These are phyloP conservation scores for Drosophila barbarae DNA, from an alignment of 2,888 invertebrate species.

Conservation along the genomic window DNA sequence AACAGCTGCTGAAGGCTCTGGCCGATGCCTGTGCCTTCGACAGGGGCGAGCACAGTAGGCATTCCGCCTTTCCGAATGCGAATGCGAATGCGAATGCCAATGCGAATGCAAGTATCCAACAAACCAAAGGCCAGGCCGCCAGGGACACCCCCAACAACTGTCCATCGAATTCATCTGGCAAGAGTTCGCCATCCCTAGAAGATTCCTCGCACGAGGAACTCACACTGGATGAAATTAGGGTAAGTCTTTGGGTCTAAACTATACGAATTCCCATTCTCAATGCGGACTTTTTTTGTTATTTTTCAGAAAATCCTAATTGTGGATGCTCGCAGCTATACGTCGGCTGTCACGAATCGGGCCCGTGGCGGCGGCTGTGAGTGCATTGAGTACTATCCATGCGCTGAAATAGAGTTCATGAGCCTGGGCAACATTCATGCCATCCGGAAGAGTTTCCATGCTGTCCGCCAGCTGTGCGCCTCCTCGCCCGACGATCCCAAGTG, in stretches of 20 bases:
- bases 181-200: slow-evolving; percentile 77
- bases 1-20: slow-evolving; percentile 90
- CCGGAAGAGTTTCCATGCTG: slow-evolving; percentile 93
- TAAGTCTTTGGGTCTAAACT: slow-evolving; percentile 34
- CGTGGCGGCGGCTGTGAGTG: slow-evolving; percentile 98
- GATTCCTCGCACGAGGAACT: slow-evolving; percentile 79
- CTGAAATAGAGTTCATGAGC: slow-evolving; percentile 98
- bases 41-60: slow-evolving; percentile 80
- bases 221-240: slow-evolving; percentile 77
- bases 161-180: slow-evolving; percentile 65
- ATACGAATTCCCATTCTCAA: too few species aligned
- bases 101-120: slow-evolving; percentile 12
- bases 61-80: slow-evolving; percentile 24
- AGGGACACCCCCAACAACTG: slow-evolving; percentile 50
- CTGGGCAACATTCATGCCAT: slow-evolving; percentile 98
- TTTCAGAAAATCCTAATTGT: slow-evolving; percentile 90
- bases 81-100: slow-evolving; percentile 3
- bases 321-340: slow-evolving; percentile 97
- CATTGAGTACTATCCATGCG: slow-evolving; percentile 95
- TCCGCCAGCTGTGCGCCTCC: slow-evolving; percentile 89
- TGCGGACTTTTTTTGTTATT: not conserved
- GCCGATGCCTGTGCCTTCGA: slow-evolving; percentile 90
- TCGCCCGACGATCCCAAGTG: slow-evolving; percentile 90
- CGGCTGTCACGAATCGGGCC: slow-evolving; percentile 97
- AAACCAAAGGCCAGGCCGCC: slow-evolving; percentile 13